Base-by-base conservation (phyloP, 1,140 invertebrate species). In the Metopolophium dirhodum region DNA sequence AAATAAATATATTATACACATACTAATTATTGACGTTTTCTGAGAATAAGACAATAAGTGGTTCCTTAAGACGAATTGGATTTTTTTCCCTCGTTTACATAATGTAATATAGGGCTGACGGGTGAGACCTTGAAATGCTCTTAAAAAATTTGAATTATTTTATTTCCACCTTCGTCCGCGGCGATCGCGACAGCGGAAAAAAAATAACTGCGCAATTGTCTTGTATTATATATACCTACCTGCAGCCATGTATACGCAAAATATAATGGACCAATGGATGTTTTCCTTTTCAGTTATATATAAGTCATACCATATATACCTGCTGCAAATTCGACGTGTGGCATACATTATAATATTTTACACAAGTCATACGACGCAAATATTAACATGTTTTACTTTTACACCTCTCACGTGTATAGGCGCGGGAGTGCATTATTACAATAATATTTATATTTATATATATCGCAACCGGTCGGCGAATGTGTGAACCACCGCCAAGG, bases 61-160 rank as follows among this genome's bases (percentile, higher is more conserved):
- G 47, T 51, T 88, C n/a, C 45, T 51, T 35, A 88, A 89, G 22
- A 51, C n/a, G 2, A 35, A 22, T 35, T 18, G 23, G 26, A 54
- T 54, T 57, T 41, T 88, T 51, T 54, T 37, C 47, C 22, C 7
- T 7, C 87, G n/a, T 37, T 22, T 87, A 2, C 49, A 86, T 83
- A 22, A 41, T 54, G 20, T 51, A 51, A 54, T 54, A 26, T 49
- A 87, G 18, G 83, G 86, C 47, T 51, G 47, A 49, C 86, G 6
- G n/a, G 9, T 1, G 47, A 87, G 51, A 57, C 88, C 88, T 89
- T 57, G 88, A 41, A 89, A 37, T 54, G 22, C 49, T 37, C 11
- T 49, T 89, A 54, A 89, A 57, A 89, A 89, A 89, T 54, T 89
- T n/a, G 6, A 89, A 14, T 89, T 54, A 30, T 87, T 88, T 88